These are phyloP conservation scores for Anomalospiza imberbis DNA, from an alignment of 2,797 vertebrate genomes.

Conservation along the genomic window DNA sequence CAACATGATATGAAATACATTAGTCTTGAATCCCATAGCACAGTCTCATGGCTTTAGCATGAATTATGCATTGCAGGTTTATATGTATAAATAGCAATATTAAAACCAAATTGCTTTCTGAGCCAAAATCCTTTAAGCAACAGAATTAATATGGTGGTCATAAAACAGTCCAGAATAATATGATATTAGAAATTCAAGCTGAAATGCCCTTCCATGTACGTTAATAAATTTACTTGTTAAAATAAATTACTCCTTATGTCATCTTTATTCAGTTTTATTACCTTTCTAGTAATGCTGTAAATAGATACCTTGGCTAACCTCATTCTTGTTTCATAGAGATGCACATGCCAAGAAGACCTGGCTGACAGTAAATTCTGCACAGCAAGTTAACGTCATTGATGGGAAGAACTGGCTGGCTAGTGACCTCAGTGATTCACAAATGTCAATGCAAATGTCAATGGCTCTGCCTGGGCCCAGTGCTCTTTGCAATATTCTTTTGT, in stretches of 20 bases:
- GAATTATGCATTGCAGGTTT: background rate
- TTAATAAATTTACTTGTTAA: background rate
- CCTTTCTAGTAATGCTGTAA: background rate
- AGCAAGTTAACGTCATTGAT: background rate
- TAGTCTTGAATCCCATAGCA: background rate
- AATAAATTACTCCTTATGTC: background rate
- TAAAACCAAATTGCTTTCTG: background rate
- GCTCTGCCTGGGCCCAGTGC: background rate
- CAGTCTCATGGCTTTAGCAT: background rate
- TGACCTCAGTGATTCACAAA: background rate
- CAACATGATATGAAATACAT: background rate
- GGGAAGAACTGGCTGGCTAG: background rate
- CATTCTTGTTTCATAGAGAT: background rate
- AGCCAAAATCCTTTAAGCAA: background rate
- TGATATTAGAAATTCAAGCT: background rate
- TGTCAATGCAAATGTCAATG: background rate
- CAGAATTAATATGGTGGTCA: background rate
- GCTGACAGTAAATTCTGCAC: constrained; percentile 13
- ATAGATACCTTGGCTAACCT: constrained; percentile 26
- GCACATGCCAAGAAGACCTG: constrained; percentile 16
- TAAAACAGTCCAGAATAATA: background rate
- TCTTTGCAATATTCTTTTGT: background rate
- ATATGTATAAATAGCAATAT: background rate
- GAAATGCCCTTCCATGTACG: background rate
- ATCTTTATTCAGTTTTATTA: background rate